Percentiles rank a stretch among this genome's conserved stretches.
These are phyloP conservation scores for Sinocyclocheilus grahami DNA, from an alignment of 2,113 vertebrate genomes.

Conservation along the genomic window DNA sequence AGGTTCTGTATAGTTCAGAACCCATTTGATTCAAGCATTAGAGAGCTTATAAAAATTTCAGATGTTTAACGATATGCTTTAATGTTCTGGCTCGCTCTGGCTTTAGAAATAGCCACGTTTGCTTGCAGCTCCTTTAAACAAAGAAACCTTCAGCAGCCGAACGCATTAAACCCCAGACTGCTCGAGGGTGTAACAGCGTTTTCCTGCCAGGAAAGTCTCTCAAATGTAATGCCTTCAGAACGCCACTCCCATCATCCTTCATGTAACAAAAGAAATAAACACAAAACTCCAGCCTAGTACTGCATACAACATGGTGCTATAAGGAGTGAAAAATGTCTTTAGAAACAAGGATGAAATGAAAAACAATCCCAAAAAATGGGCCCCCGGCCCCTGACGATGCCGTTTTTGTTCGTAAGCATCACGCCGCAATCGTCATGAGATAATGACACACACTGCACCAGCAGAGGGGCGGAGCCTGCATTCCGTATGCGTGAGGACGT, in stretches of 20 bases:
- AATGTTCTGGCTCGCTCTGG: slow-evolving; percentile 55
- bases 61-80: slow-evolving; percentile 63
- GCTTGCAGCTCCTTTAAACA: slow-evolving; percentile 72
- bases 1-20: background rate
- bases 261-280: slow-evolving; percentile 62
- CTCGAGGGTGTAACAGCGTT: slow-evolving; percentile 71
- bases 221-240: slow-evolving; percentile 66
- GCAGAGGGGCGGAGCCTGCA: slow-evolving; percentile 24
- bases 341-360: slow-evolving; percentile 34
- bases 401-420: no score
- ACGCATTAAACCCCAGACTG: slow-evolving; percentile 73
- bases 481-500: slow-evolving; percentile 4
- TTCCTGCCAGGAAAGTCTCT: slow-evolving; percentile 73
- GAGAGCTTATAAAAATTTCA: slow-evolving; percentile 44
- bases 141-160: slow-evolving; percentile 69
- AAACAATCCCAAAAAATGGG: background rate
- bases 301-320: slow-evolving; percentile 72
- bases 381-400: slow-evolving; percentile 9
- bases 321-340: slow-evolving; percentile 42
- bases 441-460: slow-evolving; percentile 12
- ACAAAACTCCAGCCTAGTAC: slow-evolving; percentile 70
- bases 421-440: slow-evolving; percentile 39
- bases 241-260: slow-evolving; percentile 74
- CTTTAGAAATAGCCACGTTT: slow-evolving; percentile 68
- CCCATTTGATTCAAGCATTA: background rate